Evolutionary conservation across 2,797 vertebrate genomes (phyloP).

Genomic region (Delichon dasypus): DNA sequence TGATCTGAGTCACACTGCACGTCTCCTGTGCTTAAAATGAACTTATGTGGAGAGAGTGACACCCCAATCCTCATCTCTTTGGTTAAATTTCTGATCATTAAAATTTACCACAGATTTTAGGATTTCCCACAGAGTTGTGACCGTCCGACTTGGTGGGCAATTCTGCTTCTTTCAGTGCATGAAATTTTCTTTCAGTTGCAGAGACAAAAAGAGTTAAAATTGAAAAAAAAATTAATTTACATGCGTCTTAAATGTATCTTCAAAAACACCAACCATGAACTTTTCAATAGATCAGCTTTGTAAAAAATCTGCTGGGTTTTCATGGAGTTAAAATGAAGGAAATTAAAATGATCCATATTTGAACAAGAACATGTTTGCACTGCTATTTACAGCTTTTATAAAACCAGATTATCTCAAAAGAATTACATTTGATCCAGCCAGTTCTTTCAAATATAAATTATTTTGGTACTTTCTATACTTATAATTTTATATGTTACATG

Average conservation of each 20-base stretch:
- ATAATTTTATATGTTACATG: neutral
- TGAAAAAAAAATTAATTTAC: neutral
- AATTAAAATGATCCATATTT: neutral
- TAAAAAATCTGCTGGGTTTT: neutral
- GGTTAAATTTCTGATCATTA: neutral
- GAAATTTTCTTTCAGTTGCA: neutral
- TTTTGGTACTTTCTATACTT: fast-evolving
- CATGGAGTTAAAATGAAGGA: neutral
- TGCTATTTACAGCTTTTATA: neutral
- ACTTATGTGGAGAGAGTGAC: neutral
- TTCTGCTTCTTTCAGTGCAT: neutral
- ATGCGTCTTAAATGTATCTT: neutral
- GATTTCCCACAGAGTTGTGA: too few relatives aligned
- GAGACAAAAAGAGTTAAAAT: neutral
- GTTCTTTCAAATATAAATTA: neutral
- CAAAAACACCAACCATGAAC: neutral
- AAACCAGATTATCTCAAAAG: neutral
- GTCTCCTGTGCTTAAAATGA: neutral
- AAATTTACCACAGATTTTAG: neutral
- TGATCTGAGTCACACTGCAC: neutral
- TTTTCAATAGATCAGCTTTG: neutral
- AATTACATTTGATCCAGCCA: fast-evolving
- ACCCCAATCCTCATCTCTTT: neutral
- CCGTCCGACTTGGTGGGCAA: neutral
- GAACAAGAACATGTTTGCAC: neutral